Base-by-base conservation (phyloP, 1,140 invertebrate species). In the Drosophila baimaii region DNA sequence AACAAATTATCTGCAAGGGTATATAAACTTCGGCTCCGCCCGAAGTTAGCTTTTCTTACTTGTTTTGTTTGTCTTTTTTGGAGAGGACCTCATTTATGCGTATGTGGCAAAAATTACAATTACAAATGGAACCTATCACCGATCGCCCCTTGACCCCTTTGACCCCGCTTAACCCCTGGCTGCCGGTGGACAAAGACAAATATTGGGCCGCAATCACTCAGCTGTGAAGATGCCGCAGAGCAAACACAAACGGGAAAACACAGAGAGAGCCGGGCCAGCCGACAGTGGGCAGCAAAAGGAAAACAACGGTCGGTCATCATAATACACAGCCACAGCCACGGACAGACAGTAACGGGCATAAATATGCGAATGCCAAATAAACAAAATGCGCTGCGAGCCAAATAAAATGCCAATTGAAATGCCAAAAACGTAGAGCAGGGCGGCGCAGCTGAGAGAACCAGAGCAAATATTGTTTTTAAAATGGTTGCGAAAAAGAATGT, bases 181-280 rank as follows among this genome's bases (percentile, higher is more conserved):
- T 35, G 43, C 61, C 25, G 65, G 49, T 71, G 41, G 63, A 66
- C 69, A 89, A 83, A 89, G 63, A 81, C 63, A 89, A 89, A 89
- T 84, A 89, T 89, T 89, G 80, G 61, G 58, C 55, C 63, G 69
- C 77, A 89, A 83, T 89, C 84, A 80, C 54, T 84, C 84, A 79
- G 77, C 84, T 89, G 84, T 89, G 74, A 89, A 81, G 79, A 89
- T 80, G 80, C 79, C 77, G 79, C 77, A 77, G 68, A 77, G 66
- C 64, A 88, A 88, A 88, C 74, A 88, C 59, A 82, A 66, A 71
- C 55, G 70, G 65, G 12, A 55, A 61, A 61, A 61, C 57, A 31
- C 5, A 29, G 9, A 49, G 9, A 49, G 9, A 21, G 17, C 7
- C 29, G 13, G 44, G 35, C 56, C 31, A 62, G 54, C 58, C 41